Percentiles rank a stretch among this genome's conserved stretches.
phyloP scores from a whole-genome alignment of 1,140 invertebrate species.

The Sinella curviseta region DNA sequence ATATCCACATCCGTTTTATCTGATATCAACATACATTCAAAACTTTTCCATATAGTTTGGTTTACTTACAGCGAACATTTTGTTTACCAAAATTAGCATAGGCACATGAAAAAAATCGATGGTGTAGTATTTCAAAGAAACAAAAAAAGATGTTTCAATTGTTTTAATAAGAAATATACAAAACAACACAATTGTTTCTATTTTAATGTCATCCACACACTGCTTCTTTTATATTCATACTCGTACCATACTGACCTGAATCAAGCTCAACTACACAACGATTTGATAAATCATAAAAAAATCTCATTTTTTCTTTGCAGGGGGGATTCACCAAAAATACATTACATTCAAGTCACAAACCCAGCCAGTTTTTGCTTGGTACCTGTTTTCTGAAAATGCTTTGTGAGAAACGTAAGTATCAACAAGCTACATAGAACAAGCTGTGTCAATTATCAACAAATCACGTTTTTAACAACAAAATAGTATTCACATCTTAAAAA shows the following conservation, averaged over 20 bases:
- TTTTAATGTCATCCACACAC: too few relatives aligned
- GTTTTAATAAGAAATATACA: too few relatives aligned
- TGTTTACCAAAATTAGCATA: too few relatives aligned
- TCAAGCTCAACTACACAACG: background rate
- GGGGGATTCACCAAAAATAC: background rate
- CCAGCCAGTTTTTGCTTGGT: background rate
- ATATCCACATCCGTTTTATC: too few relatives aligned
- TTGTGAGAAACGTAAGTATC: background rate
- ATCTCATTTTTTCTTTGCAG: background rate
- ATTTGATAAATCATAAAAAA: background rate
- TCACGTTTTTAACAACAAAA: background rate
- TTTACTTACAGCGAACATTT: too few relatives aligned
- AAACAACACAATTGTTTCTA: too few relatives aligned
- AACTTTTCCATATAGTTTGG: too few relatives aligned
- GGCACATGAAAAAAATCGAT: too few relatives aligned
- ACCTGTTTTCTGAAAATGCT: background rate
- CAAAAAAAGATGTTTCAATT: too few relatives aligned
- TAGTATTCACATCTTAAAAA: background rate
- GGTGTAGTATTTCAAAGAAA: too few relatives aligned
- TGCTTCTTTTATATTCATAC: too few relatives aligned
- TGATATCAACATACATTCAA: too few relatives aligned
- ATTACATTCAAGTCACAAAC: conserved; percentile 7
- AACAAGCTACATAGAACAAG: background rate
- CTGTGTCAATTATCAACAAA: background rate
- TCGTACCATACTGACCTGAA: background rate